phyloP scores from a whole-genome alignment of 2,113 vertebrate species.

The Leucopsar rothschildi region DNA sequence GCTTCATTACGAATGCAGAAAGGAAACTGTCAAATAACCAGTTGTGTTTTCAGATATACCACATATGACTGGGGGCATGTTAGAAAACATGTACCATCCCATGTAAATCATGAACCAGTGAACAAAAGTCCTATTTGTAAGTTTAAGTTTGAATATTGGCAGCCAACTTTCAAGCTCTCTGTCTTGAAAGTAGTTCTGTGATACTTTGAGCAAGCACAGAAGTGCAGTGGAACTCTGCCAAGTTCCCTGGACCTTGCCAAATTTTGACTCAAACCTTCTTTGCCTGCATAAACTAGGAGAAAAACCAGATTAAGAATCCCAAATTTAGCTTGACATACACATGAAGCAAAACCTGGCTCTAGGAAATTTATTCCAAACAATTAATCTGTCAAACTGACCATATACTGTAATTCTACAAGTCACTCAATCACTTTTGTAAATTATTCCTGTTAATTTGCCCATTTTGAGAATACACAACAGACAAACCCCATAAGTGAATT shows the following conservation, averaged over 20 bases:
- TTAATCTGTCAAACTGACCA: constrained; percentile 34
- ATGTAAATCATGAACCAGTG: constrained; percentile 60
- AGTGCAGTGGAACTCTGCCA: constrained; percentile 45
- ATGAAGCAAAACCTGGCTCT: constrained; percentile 51
- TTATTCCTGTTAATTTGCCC: constrained; percentile 22
- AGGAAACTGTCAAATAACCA: constrained; percentile 63
- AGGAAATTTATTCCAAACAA: constrained; percentile 52
- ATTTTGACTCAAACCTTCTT: neutral
- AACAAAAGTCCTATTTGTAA: constrained; percentile 66
- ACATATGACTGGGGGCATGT: constrained; percentile 62
- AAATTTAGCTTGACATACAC: neutral
- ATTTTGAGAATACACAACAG: constrained; percentile 9
- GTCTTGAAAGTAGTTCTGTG: constrained; percentile 69
- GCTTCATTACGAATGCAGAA: constrained; percentile 48
- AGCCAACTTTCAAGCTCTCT: constrained; percentile 49
- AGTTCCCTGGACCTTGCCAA: neutral
- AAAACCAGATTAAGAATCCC: neutral
- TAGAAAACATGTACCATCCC: constrained; percentile 70
- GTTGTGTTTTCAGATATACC: constrained; percentile 69
- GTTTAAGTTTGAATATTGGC: constrained; percentile 57
- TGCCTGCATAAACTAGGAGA: neutral
- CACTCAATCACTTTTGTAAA: constrained; percentile 45
- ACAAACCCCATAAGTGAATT: neutral
- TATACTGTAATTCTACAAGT: constrained; percentile 39
- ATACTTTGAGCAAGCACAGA: constrained; percentile 69